Evolutionary conservation across 37 sponge, comb jelly and placozoan genomes (phyloP), one percentile per base, ranked within the genome.

Genomic region (Geodia barretti): DNA sequence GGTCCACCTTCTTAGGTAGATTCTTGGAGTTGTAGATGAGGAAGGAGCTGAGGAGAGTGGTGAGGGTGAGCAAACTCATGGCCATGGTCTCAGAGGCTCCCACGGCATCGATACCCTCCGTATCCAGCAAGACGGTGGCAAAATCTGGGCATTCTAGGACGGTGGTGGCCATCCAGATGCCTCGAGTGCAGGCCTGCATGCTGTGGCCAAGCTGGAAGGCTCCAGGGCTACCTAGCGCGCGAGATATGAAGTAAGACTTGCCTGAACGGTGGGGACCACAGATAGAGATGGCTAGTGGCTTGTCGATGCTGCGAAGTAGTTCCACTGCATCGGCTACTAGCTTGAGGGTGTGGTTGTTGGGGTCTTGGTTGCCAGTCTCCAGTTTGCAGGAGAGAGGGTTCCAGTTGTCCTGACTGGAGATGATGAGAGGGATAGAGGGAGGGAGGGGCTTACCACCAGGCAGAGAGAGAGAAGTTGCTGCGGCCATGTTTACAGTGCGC

Each of bases 221-320:
- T 9, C 73, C 59, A 42, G 67, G 35, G 3, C 20, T 43, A 3
- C 83, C 75, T 0, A 83, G 83, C 24, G 74, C 9, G 1, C 83
- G 75, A 23, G 83, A 83, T 23, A 83, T 63, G 29, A 83, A 37
- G 69, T 83, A 83, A 0, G 83, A 83, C 75, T 83, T 83, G 35
- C 83, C 83, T 30, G 83, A 62, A 37, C 83, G 64, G 54, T 47
- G 14, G 32, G 83, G 83, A 33, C 83, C 83, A 72, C 83, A 83
- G 14, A 83, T 47, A 33, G 83, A 64, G 34, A 83, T 33, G 0
- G 83, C 75, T 24, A 83, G 38, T 4, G 83, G 83, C n/a, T 75
- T 74, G 23, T 40, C 34, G 34, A 83, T 75, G 60, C 37, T 83
- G 9, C 68, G 35, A 1, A 83, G 40, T 24, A 83, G 73, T 30